Percentiles rank a stretch among this genome's conserved stretches.
These are phyloP conservation scores for Leptinotarsa juncta DNA, from an alignment of 2,888 invertebrate species.

Conservation along the genomic window DNA sequence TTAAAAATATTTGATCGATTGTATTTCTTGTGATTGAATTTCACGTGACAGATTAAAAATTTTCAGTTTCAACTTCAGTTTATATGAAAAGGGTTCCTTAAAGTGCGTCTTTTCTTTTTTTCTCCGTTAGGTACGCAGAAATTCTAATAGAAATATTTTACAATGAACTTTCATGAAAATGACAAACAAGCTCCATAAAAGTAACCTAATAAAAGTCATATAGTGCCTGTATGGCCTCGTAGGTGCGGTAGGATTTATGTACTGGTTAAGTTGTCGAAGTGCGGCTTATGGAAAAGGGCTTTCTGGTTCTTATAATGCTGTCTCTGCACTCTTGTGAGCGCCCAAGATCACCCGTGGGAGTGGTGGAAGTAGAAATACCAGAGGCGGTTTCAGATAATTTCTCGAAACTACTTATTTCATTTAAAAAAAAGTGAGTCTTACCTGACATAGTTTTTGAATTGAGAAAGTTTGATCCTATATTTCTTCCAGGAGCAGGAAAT, in stretches of 20 bases:
- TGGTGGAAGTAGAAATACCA: slow-evolving; percentile 38
- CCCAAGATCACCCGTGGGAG: slow-evolving; percentile 49
- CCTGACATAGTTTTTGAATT: too few species aligned
- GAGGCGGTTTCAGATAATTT: slow-evolving; percentile 19
- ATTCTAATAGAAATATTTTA: too few species aligned
- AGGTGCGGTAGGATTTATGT: slow-evolving; percentile 42
- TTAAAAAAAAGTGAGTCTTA: background rate
- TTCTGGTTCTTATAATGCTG: slow-evolving; percentile 50
- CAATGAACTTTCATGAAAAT: slow-evolving; percentile 20
- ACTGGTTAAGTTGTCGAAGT: slow-evolving; percentile 42
- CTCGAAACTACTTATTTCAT: background rate
- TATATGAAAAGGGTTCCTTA: too few species aligned
- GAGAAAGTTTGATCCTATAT: too few species aligned
- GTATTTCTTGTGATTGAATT: too few species aligned
- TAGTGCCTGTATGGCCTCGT: slow-evolving; percentile 27
- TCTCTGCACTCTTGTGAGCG: slow-evolving; percentile 48
- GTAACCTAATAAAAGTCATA: slow-evolving; percentile 38
- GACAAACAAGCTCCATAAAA: slow-evolving; percentile 34
- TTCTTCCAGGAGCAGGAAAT: too few species aligned
- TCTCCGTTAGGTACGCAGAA: too few species aligned
- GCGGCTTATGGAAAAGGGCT: slow-evolving; percentile 44
- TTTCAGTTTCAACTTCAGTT: too few species aligned
- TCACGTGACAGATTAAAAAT: too few species aligned
- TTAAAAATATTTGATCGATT: too few species aligned
- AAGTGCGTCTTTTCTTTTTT: too few species aligned